A percentile compares a stretch with the other conserved stretches of the same genome.
Evolutionary conservation across 2,888 invertebrate genomes (phyloP).

Genomic region (Suillia variegata): DNA sequence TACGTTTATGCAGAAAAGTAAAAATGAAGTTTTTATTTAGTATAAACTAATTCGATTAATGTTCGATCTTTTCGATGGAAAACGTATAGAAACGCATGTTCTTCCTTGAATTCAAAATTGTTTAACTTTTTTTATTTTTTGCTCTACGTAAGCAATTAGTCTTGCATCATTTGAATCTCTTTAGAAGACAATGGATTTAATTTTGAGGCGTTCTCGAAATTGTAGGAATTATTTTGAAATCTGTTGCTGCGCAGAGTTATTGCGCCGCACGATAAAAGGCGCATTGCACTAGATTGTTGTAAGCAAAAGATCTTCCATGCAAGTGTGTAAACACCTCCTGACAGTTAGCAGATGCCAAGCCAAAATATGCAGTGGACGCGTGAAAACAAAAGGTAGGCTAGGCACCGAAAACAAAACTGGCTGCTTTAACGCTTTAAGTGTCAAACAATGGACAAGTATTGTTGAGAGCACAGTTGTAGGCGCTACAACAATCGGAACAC

Average conservation of each 20-base stretch:
- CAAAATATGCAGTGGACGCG: conserved; percentile 5
- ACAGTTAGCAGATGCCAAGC: conserved; percentile 6
- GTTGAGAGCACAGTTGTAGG: conserved; percentile 31
- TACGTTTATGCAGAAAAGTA: no score
- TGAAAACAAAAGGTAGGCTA: not conserved
- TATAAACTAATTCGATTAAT: no score
- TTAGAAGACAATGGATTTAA: conserved; percentile 47
- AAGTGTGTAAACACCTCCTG: conserved; percentile 3
- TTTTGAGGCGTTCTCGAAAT: conserved; percentile 25
- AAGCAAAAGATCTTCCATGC: conserved; percentile 6
- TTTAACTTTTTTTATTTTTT: no score
- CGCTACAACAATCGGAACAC: conserved; percentile 10
- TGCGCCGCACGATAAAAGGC: not conserved
- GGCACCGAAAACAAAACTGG: not conserved
- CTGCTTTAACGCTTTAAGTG: conserved; percentile 2
- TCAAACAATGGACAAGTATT: conserved; percentile 41
- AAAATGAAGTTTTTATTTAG: no score
- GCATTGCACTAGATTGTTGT: not conserved
- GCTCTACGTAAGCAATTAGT: conserved; percentile 45
- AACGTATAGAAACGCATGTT: no score
- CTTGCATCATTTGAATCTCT: conserved; percentile 52
- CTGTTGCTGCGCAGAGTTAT: not conserved
- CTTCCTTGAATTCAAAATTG: no score
- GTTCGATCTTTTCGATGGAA: no score
- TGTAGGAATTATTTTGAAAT: not conserved